Base-by-base conservation (phyloP, 2,113 vertebrate genomes). In the Typhlomys cinereus region DNA sequence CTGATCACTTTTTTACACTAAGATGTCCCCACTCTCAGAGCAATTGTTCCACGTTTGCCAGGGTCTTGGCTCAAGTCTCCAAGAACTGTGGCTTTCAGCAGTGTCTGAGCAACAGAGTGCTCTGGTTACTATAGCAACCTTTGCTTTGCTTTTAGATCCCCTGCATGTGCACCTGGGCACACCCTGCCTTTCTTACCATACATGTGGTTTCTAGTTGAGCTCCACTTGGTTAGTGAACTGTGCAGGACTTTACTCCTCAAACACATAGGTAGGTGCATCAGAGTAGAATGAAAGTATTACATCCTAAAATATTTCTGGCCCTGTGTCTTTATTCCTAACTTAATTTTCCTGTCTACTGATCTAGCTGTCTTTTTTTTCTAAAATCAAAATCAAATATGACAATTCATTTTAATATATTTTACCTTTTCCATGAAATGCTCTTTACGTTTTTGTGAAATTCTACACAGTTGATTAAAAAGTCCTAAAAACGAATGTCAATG, bases 401-500 rank as follows among this genome's bases (percentile, higher is more conserved):
- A 93, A 54, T 0, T 90, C 54, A 54, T 86, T 96, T 88, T 95
- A 75, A 7, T 74, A 39, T 92, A 95, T 94, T 44, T 95, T 96
- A 85, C 54, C 89, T 94, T 61, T 85, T 90, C 91, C 39, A 92
- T 78, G 31, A 87, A 85, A 70, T 89, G 6, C 12, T 41, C 85
- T 79, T 96, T 86, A 67, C 46, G 76, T 93, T 94, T n/a, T 93
- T 95, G 54, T 88, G 95, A 97, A 96, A 29, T 67, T 81, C 61
- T 95, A 95, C 74, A 85, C 62, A 80, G 96, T 95, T 97, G 90
- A 94, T 85, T 95, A 71, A 83, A 50, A 87, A 25, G 52, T 84
- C 97, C 93, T 85, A 94, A 75, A 89, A 96, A 92, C 85, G 80
- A 92, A 62, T 71, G 91, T 31, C 92, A 95, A 95, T 93, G 27